Evolutionary conservation across 2,888 invertebrate genomes (phyloP), one percentile per base, ranked within the genome.

Genomic region (Drosophila sordidapex): DNA sequence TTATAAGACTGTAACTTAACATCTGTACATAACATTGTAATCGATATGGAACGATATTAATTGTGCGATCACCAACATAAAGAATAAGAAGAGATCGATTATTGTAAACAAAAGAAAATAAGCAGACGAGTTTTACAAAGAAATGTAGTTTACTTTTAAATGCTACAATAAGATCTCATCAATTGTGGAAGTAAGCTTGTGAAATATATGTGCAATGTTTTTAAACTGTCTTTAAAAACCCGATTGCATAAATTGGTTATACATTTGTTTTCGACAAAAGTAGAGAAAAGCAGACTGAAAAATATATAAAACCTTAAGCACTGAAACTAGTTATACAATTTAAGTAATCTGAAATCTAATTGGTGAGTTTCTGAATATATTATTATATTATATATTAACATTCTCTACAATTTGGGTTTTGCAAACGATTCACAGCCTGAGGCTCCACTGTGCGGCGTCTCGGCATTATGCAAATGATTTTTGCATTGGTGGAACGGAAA

Each of bases 401-500:
- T 27, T 27, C 25, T 18, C 13, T 1, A 56, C n/a, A n/a, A 56
- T 38, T 38, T 13, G 2, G 8, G 27, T 38, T 38, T n/a, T 15
- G 25, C 46, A n/a, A 54, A 38, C 13, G 13, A 8, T 38, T 38
- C 8, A 2, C 27, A 13, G 38, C 38, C 54, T n/a, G 29, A 15
- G 57, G 40, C 40, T 57, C 40, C 10, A 40, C 40, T 40, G 40
- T 40, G 40, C 57, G n/a, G 8, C 40, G 29, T n/a, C n/a, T 29
- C 63, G 56, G 31, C 74, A 46, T 74, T 54, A 76, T 61, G 76
- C 74, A 78, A 70, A 74, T 78, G 67, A 61, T 72, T 67, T 48
- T 56, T 40, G 52, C 76, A 65, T 51, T 18, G 40, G 49, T 5
- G 13, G 40, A 35, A 46, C 6, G 29, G 2, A 49, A 58, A 43